Evolutionary conservation across 2,113 vertebrate species (phyloP).

Genomic region (Bufo bufo): DNA sequence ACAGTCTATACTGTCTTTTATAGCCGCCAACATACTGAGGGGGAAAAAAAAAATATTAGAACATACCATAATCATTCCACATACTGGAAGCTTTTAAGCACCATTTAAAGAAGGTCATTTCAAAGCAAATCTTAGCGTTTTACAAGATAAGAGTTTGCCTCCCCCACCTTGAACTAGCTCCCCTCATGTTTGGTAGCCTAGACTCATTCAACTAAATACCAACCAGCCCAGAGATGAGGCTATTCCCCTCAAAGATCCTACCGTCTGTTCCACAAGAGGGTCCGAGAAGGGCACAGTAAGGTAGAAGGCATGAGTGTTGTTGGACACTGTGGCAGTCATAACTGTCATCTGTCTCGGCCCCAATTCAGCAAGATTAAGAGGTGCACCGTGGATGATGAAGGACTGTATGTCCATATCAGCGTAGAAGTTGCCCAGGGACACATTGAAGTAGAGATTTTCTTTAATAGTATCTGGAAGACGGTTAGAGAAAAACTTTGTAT

Average conservation of each 20-base stretch:
- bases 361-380: neutral
- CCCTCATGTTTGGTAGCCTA: no score
- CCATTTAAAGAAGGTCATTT: no score
- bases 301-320: constrained; percentile 45
- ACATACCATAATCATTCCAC: no score
- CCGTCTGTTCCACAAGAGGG: constrained; percentile 53
- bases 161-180: no score
- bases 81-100: no score
- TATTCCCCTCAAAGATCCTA: neutral
- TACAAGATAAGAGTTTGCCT: no score
- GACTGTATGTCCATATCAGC: constrained; percentile 48
- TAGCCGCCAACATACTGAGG: constrained; percentile 54
- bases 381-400: neutral
- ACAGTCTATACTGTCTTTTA: constrained; percentile 50
- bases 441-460: constrained; percentile 45
- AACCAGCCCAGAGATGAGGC: no score
- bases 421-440: constrained; percentile 59
- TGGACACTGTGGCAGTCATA: neutral
- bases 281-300: constrained; percentile 53
- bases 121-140: no score
- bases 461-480: constrained; percentile 45
- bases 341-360: neutral
- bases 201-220: no score
- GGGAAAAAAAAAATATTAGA: no score
- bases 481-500: neutral